phyloP scores from a whole-genome alignment of 2,888 invertebrate genomes.

The Rotaria socialis region DNA sequence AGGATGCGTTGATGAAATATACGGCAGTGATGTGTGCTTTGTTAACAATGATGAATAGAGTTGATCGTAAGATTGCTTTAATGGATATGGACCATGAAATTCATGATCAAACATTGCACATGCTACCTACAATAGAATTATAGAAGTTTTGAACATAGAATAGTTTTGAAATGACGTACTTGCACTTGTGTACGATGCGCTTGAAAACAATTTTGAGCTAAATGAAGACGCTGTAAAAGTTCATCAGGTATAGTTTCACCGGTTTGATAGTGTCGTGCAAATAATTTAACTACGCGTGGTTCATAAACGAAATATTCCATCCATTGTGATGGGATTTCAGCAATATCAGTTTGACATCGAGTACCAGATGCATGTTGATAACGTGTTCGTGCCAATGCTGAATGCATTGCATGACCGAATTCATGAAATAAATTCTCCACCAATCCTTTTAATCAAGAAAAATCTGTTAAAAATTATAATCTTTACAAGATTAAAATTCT shows the following conservation, averaged over 20 bases:
- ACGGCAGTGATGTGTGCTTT: slow-evolving; percentile 78
- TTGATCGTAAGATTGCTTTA: slow-evolving; percentile 36
- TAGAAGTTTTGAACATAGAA: slow-evolving; percentile 53
- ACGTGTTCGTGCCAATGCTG: slow-evolving; percentile 87
- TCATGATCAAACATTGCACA: slow-evolving; percentile 77
- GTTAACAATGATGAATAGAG: slow-evolving; percentile 68
- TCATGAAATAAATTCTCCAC: slow-evolving; percentile 97
- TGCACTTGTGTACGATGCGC: slow-evolving; percentile 43
- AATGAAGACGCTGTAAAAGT: slow-evolving; percentile 26
- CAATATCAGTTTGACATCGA: slow-evolving; percentile 91
- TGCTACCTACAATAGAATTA: slow-evolving; percentile 70
- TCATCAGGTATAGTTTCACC: slow-evolving; percentile 67
- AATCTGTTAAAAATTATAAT: too few relatives aligned
- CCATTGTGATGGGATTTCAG: slow-evolving; percentile 93
- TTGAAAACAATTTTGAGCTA: slow-evolving; percentile 42
- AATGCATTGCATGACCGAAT: slow-evolving; percentile 97
- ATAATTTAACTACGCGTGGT: slow-evolving; percentile 74
- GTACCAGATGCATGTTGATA: slow-evolving; percentile 93
- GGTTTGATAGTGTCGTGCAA: slow-evolving; percentile 85
- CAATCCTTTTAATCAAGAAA: neutral
- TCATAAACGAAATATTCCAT: slow-evolving; percentile 96
- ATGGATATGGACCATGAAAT: slow-evolving; percentile 71
- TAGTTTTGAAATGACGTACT: neutral
- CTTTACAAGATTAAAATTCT: too few relatives aligned
- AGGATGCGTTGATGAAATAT: slow-evolving; percentile 85